A percentile compares a stretch with the other conserved stretches of the same genome.
These are phyloP conservation scores for Drosophila saltans DNA, from an alignment of 1,140 invertebrate species.

Conservation along the genomic window DNA sequence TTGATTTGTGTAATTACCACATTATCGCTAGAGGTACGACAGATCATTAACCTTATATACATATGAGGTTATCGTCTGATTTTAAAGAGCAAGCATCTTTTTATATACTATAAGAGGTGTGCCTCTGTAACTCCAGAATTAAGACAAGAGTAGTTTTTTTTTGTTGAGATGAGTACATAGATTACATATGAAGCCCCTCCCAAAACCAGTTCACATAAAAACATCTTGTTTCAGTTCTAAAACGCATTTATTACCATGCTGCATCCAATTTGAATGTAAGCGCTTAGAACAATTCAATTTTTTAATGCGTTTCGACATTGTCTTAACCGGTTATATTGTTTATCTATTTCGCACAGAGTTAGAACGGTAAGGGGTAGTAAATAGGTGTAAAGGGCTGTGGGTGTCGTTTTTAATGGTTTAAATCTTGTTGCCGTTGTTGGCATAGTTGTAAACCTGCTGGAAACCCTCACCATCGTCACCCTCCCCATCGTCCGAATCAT, in stretches of 20 bases:
- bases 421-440: constrained; percentile 71
- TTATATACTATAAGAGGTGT: background rate
- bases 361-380: constrained; percentile 23
- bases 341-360: constrained; percentile 21
- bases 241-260: constrained; percentile 54
- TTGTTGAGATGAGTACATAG: background rate
- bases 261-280: constrained; percentile 54
- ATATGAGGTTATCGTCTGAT: background rate
- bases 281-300: constrained; percentile 30
- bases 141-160: no score
- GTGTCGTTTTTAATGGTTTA: constrained; percentile 32
- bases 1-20: background rate
- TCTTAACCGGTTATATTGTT: constrained; percentile 52
- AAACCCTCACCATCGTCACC: constrained; percentile 87
- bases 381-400: background rate
- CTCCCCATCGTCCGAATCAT: constrained; percentile 93
- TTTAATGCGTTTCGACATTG: constrained; percentile 44
- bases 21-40: constrained; percentile 2
- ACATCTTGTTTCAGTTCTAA: background rate
- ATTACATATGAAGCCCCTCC: background rate
- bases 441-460: constrained; percentile 80
- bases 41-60: background rate
- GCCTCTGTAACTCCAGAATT: no score
- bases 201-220: constrained; percentile 5
- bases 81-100: background rate